Percentiles rank a stretch among this genome's conserved stretches.
phyloP scores from a whole-genome alignment of 2,888 invertebrate species.

The Globia sparganii region DNA sequence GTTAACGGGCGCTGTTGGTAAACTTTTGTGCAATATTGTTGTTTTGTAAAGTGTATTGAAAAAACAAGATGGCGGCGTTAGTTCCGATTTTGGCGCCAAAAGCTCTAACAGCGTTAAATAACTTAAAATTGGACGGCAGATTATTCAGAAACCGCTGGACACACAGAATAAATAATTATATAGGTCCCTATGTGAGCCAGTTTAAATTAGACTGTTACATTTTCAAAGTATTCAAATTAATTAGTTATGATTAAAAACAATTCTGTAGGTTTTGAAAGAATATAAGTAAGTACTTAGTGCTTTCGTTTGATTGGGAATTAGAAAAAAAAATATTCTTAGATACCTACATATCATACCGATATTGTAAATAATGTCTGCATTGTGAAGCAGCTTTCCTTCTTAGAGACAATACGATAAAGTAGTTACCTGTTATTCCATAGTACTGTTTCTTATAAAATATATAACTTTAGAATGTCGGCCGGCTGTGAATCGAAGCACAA shows the following conservation, averaged over 20 bases:
- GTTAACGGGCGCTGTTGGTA: background rate
- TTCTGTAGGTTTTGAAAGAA: background rate
- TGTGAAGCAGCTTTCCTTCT: constrained; percentile 37
- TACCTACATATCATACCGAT: constrained; percentile 48
- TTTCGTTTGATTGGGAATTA: constrained; percentile 29
- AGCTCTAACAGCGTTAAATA: background rate
- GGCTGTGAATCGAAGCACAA: constrained; percentile 78
- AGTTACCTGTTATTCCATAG: constrained; percentile 40
- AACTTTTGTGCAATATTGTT: background rate
- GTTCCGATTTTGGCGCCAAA: background rate
- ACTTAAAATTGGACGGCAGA: background rate
- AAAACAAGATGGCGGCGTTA: background rate
- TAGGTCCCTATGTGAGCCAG: background rate
- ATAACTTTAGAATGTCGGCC: constrained; percentile 57
- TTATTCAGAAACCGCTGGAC: background rate
- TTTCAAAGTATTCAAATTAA: constrained; percentile 5
- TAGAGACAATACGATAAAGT: constrained; percentile 53
- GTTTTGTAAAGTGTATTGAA: background rate
- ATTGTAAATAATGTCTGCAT: constrained; percentile 36
- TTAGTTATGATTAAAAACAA: constrained; percentile 4
- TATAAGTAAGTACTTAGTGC: background rate
- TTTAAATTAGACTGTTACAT: constrained; percentile 14
- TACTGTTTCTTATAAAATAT: constrained; percentile 30
- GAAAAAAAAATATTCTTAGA: constrained; percentile 28
- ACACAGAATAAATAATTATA: background rate